phyloP scores from a whole-genome alignment of 23 tunicate genomes.

The Ciona savignyi region DNA sequence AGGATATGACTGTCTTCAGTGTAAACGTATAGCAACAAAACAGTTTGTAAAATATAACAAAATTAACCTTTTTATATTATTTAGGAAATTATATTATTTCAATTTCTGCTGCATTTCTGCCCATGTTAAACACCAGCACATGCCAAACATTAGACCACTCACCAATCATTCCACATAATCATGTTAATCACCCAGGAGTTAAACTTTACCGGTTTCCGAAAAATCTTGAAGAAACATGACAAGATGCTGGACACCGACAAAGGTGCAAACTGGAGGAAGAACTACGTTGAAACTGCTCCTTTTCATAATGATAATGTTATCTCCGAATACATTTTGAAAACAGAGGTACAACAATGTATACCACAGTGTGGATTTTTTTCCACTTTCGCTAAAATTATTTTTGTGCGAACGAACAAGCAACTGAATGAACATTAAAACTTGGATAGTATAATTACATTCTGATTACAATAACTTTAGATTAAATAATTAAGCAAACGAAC shows the following conservation, averaged over 20 bases:
- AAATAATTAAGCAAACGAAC: too few species aligned
- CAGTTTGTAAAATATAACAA: neutral
- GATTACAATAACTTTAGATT: too few species aligned
- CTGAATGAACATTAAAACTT: too few species aligned
- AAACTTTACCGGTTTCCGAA: conserved; percentile 97
- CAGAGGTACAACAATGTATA: conserved; percentile 49
- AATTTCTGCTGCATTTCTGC: neutral
- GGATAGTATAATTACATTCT: too few species aligned
- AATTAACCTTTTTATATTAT: neutral
- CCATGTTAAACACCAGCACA: too few species aligned
- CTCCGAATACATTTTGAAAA: conserved; percentile 74
- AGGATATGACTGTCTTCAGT: too few species aligned
- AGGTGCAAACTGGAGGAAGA: conserved; percentile 72
- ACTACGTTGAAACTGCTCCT: conserved; percentile 79
- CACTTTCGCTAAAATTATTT: too few species aligned
- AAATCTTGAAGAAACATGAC: conserved; percentile 97
- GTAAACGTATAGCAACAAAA: neutral
- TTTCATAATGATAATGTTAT: conserved; percentile 86
- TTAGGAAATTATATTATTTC: neutral
- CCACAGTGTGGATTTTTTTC: too few species aligned
- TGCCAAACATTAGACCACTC: neutral
- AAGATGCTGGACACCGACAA: conserved; percentile 68
- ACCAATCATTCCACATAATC: neutral
- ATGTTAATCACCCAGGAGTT: conserved; percentile 44
- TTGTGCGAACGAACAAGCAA: too few species aligned